A percentile compares a stretch with the other conserved stretches of the same genome.
Conservation (phyloP, 2,113 vertebrate species). For the Gavialis gangeticus region DNA sequence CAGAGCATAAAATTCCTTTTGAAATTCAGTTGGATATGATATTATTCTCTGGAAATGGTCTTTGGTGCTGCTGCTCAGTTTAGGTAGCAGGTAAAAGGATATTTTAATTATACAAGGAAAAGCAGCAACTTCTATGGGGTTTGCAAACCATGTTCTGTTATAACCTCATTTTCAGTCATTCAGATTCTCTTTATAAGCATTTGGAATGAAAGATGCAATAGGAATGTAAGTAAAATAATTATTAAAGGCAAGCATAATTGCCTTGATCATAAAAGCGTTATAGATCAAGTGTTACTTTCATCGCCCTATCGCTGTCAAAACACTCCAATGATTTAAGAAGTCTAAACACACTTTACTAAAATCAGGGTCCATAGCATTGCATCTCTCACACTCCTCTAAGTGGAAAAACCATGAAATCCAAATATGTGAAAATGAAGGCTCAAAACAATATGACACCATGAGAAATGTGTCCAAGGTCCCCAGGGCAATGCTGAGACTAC, state of each 20-base stretch:
- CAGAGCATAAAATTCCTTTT: neutral
- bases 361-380: neutral
- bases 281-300: slow-evolving; percentile 1
- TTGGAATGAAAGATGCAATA: neutral
- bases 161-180: neutral
- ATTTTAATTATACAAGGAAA: neutral
- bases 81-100: neutral
- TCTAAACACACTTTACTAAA: neutral
- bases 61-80: neutral
- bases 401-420: neutral
- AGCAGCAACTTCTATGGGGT: neutral
- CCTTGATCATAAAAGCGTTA: neutral
- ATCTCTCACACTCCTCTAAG: neutral
- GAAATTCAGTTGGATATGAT: neutral
- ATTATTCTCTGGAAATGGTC: neutral
- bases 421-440: slow-evolving; percentile 16
- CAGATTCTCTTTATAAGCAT: neutral
- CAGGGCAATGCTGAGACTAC: neutral
- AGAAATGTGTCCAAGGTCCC: slow-evolving; percentile 16
- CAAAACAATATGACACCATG: neutral
- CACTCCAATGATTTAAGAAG: neutral
- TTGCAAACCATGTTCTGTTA: neutral
- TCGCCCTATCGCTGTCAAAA: slow-evolving; percentile 10
- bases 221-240: neutral
- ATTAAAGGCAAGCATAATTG: slow-evolving; percentile 3